phyloP scores from a whole-genome alignment of 1,140 invertebrate species.

The Neodiprion fabricii region DNA sequence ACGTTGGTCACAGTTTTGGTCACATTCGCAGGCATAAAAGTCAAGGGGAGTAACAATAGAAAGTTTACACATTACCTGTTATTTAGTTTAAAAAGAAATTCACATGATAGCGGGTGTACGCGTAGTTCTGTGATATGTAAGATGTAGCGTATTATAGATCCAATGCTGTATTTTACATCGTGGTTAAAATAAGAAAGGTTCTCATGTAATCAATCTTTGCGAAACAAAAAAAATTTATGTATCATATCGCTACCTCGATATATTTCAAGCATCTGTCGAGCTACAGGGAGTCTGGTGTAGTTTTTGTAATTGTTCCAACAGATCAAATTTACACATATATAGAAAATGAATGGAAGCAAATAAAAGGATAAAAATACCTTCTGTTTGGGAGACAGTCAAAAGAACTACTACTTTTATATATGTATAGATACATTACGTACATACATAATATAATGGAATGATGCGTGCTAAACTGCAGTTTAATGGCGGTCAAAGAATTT shows the following conservation, averaged over 20 bases:
- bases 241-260: too few relatives aligned
- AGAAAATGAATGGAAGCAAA: neutral
- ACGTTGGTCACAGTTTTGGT: too few relatives aligned
- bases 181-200: slow-evolving; percentile 38
- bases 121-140: slow-evolving; percentile 64
- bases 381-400: slow-evolving; percentile 32
- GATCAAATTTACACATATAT: too few relatives aligned
- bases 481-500: neutral
- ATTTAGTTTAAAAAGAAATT: neutral
- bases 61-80: too few relatives aligned
- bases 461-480: slow-evolving; percentile 26
- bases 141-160: slow-evolving; percentile 57
- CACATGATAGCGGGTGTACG: slow-evolving; percentile 51
- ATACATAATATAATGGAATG: slow-evolving; percentile 46
- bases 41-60: too few relatives aligned
- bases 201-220: too few relatives aligned
- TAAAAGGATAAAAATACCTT: slow-evolving; percentile 46
- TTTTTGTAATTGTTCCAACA: too few relatives aligned
- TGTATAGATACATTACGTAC: slow-evolving; percentile 20
- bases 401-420: slow-evolving; percentile 33
- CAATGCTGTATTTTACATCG: slow-evolving; percentile 52
- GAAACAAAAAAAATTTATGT: too few relatives aligned
- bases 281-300: too few relatives aligned
- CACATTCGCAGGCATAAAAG: too few relatives aligned
- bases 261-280: too few relatives aligned